Evolutionary conservation across 2,888 invertebrate genomes (phyloP).

Genomic region (Thumatha senex): DNA sequence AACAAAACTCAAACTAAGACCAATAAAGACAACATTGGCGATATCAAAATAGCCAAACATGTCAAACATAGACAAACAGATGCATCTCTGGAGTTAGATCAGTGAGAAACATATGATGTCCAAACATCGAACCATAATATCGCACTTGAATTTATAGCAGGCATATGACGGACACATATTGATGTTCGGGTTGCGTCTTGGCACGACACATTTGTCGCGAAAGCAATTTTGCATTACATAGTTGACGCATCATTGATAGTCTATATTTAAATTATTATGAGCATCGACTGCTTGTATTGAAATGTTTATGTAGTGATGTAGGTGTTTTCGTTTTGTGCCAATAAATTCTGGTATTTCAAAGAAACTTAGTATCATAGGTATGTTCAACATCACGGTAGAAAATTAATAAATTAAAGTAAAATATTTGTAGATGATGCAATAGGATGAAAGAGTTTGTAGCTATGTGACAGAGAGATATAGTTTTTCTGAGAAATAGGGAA

Average conservation of each 20-base stretch:
- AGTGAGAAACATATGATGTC: conserved; percentile 3
- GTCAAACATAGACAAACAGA: conserved; percentile 1
- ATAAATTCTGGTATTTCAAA: conserved; percentile 9
- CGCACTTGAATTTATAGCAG: conserved; percentile 34
- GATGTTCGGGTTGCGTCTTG: conserved; percentile 46
- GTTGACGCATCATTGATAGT: conserved; percentile 66
- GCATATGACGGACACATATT: conserved; percentile 52
- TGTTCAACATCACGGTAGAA: neutral
- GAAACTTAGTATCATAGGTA: neutral
- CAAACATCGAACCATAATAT: conserved; percentile 34
- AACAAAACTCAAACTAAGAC: no score
- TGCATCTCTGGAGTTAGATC: conserved; percentile 3
- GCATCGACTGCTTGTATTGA: conserved; percentile 24
- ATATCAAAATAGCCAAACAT: neutral
- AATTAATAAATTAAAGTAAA: neutral
- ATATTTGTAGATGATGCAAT: neutral
- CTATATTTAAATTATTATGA: conserved; percentile 53
- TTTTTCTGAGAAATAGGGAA: no score
- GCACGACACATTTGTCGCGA: conserved; percentile 44
- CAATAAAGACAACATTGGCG: neutral
- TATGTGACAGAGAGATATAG: no score
- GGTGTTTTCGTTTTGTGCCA: conserved; percentile 10
- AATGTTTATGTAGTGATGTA: conserved; percentile 12
- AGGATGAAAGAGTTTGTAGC: neutral
- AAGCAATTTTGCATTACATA: conserved; percentile 56